Percentiles rank a stretch among this genome's conserved stretches.
These are phyloP conservation scores for Conus betulinus DNA, from an alignment of 1,140 invertebrate species.

Conservation along the genomic window DNA sequence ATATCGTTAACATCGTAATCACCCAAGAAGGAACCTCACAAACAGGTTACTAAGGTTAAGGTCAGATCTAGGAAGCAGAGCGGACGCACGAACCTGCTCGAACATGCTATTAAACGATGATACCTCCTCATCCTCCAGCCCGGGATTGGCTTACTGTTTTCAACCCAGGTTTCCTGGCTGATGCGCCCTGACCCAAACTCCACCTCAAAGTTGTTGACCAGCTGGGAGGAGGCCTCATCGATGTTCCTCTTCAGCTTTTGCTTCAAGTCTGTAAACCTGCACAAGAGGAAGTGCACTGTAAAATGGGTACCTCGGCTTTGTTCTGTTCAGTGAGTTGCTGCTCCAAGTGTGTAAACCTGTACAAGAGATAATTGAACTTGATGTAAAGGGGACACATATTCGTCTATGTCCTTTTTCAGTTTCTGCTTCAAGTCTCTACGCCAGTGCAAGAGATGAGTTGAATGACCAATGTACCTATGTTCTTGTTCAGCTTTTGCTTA, in stretches of 20 bases:
- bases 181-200: conserved; percentile 65
- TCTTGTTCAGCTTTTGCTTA: no score
- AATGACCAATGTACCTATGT: no score
- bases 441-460: conserved; percentile 11
- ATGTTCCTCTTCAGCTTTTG: conserved; percentile 63
- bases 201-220: conserved; percentile 70
- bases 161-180: conserved; percentile 43
- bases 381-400: not conserved
- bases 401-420: conserved; percentile 62
- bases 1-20: not conserved
- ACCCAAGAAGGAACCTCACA: not conserved
- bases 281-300: not conserved
- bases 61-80: conserved; percentile 28
- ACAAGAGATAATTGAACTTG: no score
- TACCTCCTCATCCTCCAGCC: conserved; percentile 70
- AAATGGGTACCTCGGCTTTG: conserved; percentile 12
- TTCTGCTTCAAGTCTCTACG: conserved; percentile 64
- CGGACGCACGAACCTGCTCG: conserved; percentile 61
- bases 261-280: conserved; percentile 66
- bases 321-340: no score
- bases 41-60: not conserved
- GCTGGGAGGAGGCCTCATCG: conserved; percentile 60
- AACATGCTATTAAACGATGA: conserved; percentile 69
- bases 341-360: no score
- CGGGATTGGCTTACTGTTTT: conserved; percentile 44